A percentile compares a stretch with the other conserved stretches of the same genome.
phyloP scores from a whole-genome alignment of 2,888 invertebrate genomes.

The Monoplex corrugatus region DNA sequence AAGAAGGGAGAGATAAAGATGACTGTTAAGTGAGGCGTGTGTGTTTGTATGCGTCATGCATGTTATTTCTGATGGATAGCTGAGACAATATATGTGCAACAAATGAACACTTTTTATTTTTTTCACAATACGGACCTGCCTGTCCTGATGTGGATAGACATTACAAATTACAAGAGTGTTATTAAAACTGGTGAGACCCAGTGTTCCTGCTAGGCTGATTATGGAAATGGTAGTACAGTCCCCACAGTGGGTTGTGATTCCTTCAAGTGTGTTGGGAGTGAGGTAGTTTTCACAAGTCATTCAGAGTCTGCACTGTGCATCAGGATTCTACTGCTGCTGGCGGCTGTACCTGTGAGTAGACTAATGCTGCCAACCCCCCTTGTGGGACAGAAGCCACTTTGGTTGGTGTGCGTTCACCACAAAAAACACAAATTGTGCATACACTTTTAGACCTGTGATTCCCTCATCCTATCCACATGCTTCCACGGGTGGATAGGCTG shows the following conservation, averaged over 20 bases:
- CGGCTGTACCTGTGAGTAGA: neutral
- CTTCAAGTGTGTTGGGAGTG: conserved; percentile 16
- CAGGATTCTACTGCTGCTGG: neutral
- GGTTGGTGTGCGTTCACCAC: neutral
- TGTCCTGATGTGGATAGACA: neutral
- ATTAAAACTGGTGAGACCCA: no score
- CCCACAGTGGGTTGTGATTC: conserved; percentile 16
- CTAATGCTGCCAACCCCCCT: neutral
- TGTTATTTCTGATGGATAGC: no score
- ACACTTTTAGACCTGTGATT: no score
- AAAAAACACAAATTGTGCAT: neutral
- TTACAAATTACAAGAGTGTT: neutral
- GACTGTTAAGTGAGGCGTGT: neutral
- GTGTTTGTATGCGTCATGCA: neutral
- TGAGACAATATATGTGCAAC: conserved; percentile 7
- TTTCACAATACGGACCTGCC: no score
- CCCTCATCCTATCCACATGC: no score
- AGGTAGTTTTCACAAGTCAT: neutral
- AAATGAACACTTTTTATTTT: neutral
- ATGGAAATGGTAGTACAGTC: neutral
- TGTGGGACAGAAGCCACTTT: neutral
- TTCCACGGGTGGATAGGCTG: no score
- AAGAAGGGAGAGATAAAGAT: no score
- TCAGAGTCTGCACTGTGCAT: neutral
- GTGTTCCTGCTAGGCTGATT: no score